Conservation (phyloP, 2,888 invertebrate species). For the Cheilosia grossa region DNA sequence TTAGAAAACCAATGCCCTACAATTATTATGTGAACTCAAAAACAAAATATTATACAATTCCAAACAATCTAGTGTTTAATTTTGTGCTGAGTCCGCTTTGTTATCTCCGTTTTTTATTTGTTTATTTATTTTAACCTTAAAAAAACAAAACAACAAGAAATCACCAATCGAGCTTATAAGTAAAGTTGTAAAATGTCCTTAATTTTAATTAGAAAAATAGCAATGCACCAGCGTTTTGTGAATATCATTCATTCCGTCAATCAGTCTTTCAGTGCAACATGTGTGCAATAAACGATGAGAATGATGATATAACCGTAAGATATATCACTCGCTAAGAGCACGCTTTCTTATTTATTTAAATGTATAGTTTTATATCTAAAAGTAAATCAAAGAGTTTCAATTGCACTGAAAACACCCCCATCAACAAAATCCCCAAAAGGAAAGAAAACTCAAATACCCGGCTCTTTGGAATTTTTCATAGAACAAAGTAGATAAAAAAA, state of each 20-base stretch:
- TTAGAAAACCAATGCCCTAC: neutral
- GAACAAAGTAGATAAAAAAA: constrained; percentile 15
- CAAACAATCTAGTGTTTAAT: constrained; percentile 20
- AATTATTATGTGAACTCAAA: neutral
- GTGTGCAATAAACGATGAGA: constrained; percentile 50
- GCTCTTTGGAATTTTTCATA: constrained; percentile 6
- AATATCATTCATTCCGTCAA: constrained; percentile 30
- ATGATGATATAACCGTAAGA: constrained; percentile 23
- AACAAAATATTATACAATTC: neutral
- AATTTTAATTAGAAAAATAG: constrained; percentile 25
- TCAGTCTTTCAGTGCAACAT: neutral
- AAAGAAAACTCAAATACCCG: neutral
- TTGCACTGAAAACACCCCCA: constrained; percentile 12
- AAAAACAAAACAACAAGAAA: neutral
- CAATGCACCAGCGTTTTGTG: constrained; percentile 44
- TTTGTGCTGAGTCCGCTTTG: constrained; percentile 26
- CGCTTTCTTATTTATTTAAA: constrained; percentile 64
- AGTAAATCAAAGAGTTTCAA: constrained; percentile 31
- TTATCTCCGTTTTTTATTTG: neutral
- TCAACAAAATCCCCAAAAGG: constrained; percentile 25
- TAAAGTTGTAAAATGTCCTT: constrained; percentile 7
- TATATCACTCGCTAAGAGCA: constrained; percentile 47
- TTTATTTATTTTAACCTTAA: constrained; percentile 4
- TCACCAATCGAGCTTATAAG: constrained; percentile 10
- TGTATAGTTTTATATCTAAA: constrained; percentile 23